Conservation (phyloP, 2,797 vertebrate species). For the Diglossa cyanea region DNA sequence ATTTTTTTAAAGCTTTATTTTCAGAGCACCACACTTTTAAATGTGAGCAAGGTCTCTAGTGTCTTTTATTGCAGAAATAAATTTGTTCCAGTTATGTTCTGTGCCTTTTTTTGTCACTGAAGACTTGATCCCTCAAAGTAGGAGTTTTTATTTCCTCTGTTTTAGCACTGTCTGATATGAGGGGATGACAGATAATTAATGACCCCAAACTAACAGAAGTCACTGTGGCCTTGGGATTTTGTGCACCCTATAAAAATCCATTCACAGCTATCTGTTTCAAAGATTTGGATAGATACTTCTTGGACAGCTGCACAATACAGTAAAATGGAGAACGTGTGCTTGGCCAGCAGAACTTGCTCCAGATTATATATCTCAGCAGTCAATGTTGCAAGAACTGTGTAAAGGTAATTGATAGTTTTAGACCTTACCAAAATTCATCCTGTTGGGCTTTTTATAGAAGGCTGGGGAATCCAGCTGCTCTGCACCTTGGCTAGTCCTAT, state of each 20-base stretch:
- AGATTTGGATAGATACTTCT: constrained; percentile 18
- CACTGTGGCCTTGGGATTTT: constrained; percentile 36
- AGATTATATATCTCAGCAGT: constrained; percentile 38
- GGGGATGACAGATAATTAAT: constrained; percentile 10
- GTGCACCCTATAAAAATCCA: constrained; percentile 9
- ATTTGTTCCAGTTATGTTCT: neutral
- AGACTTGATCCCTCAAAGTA: neutral
- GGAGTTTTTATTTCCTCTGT: neutral
- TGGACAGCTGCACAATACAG: neutral
- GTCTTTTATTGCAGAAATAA: neutral
- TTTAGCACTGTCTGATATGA: neutral
- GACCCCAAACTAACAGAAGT: neutral
- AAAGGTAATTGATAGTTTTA: constrained; percentile 58
- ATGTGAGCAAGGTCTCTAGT: neutral
- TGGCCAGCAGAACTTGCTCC: constrained; percentile 30
- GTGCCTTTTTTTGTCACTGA: neutral
- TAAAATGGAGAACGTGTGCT: constrained; percentile 10
- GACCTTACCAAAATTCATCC: constrained; percentile 52
- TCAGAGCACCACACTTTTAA: neutral
- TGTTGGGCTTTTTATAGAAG: constrained; percentile 48
- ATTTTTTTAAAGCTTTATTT: neutral
- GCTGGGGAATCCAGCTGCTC: constrained; percentile 42
- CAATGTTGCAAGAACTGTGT: neutral
- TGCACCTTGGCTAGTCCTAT: constrained; percentile 24
- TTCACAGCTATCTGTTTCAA: neutral